Percentiles rank a stretch among this genome's conserved stretches.
Evolutionary conservation across 1,140 invertebrate genomes (phyloP).

Genomic region (Neodiprion fabricii): DNA sequence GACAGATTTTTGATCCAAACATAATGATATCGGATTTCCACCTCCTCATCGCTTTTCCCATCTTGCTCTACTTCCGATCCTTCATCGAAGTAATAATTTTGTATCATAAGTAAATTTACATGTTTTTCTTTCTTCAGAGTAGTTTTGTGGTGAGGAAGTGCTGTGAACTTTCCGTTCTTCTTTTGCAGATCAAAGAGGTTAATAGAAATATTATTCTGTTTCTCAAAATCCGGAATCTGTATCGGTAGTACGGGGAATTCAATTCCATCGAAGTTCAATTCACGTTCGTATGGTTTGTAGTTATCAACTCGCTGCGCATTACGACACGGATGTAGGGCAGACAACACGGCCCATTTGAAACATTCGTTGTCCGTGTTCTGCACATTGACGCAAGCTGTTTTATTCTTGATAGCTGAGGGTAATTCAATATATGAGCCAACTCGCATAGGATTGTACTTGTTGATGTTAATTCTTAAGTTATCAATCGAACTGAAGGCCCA

Average conservation of each 20-base stretch:
- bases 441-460: too few species aligned
- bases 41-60: slow-evolving; percentile 11
- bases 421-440: too few species aligned
- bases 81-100: slow-evolving; percentile 33
- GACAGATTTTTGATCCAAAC: background rate
- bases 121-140: slow-evolving; percentile 32
- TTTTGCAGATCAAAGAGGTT: slow-evolving; percentile 35
- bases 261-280: slow-evolving; percentile 39
- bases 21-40: slow-evolving; percentile 31
- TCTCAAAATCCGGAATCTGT: slow-evolving; percentile 36
- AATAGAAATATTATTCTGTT: slow-evolving; percentile 20
- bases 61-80: slow-evolving; percentile 17
- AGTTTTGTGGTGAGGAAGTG: slow-evolving; percentile 29
- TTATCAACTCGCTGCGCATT: slow-evolving; percentile 25
- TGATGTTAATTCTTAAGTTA: too few species aligned
- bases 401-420: too few species aligned
- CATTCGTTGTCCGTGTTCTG: too few species aligned
- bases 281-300: slow-evolving; percentile 27
- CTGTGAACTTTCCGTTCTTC: slow-evolving; percentile 17
- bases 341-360: slow-evolving; percentile 26
- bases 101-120: slow-evolving; percentile 37
- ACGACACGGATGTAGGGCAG: slow-evolving; percentile 31
- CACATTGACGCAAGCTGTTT: too few species aligned
- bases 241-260: slow-evolving; percentile 33
- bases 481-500: too few species aligned